Conservation (phyloP, 2,888 invertebrate genomes). For the Acanthococcus lagerstroemiae region DNA sequence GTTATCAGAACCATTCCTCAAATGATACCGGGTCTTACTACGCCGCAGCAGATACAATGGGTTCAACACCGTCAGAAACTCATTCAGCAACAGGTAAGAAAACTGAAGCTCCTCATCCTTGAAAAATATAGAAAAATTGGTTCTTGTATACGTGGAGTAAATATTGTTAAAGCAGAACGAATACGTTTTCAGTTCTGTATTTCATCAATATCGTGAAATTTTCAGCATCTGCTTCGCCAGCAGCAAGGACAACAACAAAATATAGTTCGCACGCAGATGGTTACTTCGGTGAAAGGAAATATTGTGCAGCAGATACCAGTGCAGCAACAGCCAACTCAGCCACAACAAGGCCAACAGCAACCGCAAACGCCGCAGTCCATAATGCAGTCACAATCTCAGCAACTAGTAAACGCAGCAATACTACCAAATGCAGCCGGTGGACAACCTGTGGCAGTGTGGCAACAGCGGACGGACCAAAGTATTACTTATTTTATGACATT, state of each 20-base stretch:
- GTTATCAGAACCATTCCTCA: conserved; percentile 32
- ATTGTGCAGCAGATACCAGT: conserved; percentile 17
- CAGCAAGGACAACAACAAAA: conserved; percentile 38
- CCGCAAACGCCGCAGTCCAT: neutral
- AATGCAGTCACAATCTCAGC: conserved; percentile 1
- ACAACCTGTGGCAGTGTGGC: conserved; percentile 15
- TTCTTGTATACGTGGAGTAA: too few relatives aligned
- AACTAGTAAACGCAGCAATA: conserved; percentile 6
- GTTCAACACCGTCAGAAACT: conserved; percentile 30
- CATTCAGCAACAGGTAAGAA: conserved; percentile 31
- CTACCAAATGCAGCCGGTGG: conserved; percentile 16
- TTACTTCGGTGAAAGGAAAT: conserved; percentile 23
- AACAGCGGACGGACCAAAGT: conserved; percentile 12
- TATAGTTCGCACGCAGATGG: conserved; percentile 1
- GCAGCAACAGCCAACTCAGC: conserved; percentile 32
- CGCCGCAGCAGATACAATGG: conserved; percentile 32
- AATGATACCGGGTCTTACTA: conserved; percentile 32
- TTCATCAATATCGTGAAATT: too few relatives aligned
- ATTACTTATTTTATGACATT: too few relatives aligned
- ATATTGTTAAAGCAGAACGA: too few relatives aligned
- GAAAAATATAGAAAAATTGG: too few relatives aligned
- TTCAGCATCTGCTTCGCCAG: conserved; percentile 14
- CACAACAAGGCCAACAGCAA: conserved; percentile 40
- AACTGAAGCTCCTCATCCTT: neutral
- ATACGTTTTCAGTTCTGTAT: neutral